Percentiles rank a stretch among this genome's conserved stretches.
Evolutionary conservation across 2,888 invertebrate species (phyloP).

Genomic region (Archips xylosteana): DNA sequence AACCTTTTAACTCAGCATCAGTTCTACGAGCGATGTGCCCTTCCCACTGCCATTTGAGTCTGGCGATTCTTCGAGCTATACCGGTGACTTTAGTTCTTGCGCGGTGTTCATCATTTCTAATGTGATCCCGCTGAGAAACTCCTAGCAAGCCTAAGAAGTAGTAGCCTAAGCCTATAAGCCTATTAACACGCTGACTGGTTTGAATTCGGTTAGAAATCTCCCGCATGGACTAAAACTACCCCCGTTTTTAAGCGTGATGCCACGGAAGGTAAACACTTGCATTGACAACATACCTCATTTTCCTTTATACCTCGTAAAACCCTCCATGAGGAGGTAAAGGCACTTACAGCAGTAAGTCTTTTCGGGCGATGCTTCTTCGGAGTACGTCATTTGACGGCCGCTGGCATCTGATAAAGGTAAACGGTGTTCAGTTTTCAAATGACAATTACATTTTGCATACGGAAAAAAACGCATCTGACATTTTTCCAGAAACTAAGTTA

Average conservation of each 20-base stretch:
- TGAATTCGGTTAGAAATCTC: no score
- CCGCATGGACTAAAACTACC: neutral
- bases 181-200: no score
- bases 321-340: slow-evolving; percentile 22
- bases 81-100: no score
- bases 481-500: neutral
- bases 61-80: no score
- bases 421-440: neutral
- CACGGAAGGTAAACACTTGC: neutral
- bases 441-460: no score
- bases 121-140: no score
- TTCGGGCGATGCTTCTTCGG: slow-evolving; percentile 26
- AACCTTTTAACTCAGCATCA: no score
- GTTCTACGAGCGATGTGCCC: no score
- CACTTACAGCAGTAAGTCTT: slow-evolving; percentile 38
- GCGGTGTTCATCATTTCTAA: no score
- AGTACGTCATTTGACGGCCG: slow-evolving; percentile 25
- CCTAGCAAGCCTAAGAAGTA: no score
- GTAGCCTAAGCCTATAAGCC: no score
- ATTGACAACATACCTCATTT: slow-evolving; percentile 36
- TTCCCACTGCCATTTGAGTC: no score
- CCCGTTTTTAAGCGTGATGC: neutral
- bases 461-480: neutral
- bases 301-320: slow-evolving; percentile 11
- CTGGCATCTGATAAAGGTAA: slow-evolving; percentile 33